Base-by-base conservation (phyloP, 2,797 vertebrate genomes). In the Anolis apletophallus region DNA sequence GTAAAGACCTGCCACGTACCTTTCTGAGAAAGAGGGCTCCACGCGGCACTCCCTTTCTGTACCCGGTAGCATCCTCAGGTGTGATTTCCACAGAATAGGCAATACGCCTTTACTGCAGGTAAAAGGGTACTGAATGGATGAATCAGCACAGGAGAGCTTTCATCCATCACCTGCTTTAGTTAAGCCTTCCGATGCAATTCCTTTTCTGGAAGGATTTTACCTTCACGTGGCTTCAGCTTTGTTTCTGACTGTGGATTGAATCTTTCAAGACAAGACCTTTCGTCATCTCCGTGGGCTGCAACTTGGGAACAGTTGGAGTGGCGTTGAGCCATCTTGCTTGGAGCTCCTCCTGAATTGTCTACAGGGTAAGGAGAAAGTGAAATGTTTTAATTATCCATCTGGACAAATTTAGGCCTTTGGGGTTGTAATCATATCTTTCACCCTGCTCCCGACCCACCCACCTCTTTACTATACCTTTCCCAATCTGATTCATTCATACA, bases 81-180 rank as follows among this genome's bases (percentile, higher is more conserved):
- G 54, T 8, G 46, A 81, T 34, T 83, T 80, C 36, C 55, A 34
- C 61, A 52, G 59, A 68, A 85, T 32, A 0, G 19, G 3, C 80
- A 83, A 64, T 29, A 26, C 80, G 0, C 55, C 83, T 36, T 82
- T 69, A 81, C 87, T 67, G 88, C 90, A 40, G 91, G 88, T 6
- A 32, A 79, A 72, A 81, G 73, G 80, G 68, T 79, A 90, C 80
- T 88, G 93, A 90, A 92, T 90, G 94, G 77, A 94, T 91, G 92
- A 94, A 90, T 92, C 85, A 84, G 54, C 91, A 90, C 86, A 75
- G 90, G 76, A 81, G 26, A 88, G 84, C 81, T 72, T 87, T 72
- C 84, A 90, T 85, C 84, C 90, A 34, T 85, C 16, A 23, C 2
- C 87, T 90, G 87, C 88, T 92, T 1, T 40, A 57, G 86, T 57